These are phyloP conservation scores for Sebastolobus alascanus DNA, from an alignment of 2,797 vertebrate genomes.

Conservation along the genomic window DNA sequence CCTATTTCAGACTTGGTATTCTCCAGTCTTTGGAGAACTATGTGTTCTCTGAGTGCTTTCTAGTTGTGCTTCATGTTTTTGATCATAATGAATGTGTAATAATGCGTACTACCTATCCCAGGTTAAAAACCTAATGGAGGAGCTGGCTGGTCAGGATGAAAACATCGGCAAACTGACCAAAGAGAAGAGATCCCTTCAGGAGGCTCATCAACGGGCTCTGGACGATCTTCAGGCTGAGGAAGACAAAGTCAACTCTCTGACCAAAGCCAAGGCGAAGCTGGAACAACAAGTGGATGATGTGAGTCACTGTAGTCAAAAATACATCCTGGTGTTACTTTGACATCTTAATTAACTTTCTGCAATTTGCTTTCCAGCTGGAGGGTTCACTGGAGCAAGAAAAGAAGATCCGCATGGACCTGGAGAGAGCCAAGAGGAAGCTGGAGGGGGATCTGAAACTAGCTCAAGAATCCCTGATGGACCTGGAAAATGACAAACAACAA, in stretches of 20 bases:
- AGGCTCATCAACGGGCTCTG: constrained; percentile 86
- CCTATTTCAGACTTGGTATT: not conserved
- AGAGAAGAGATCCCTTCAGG: constrained; percentile 84
- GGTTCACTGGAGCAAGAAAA: constrained; percentile 89
- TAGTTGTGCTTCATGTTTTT: not conserved
- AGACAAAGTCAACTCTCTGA: constrained; percentile 89
- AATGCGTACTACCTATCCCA: constrained; percentile 53
- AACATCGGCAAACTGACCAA: constrained; percentile 84
- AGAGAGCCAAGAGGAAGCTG: constrained; percentile 88
- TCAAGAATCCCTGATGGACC: constrained; percentile 87
- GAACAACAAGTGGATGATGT: constrained; percentile 91
- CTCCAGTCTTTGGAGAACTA: not conserved
- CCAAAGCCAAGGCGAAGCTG: constrained; percentile 88
- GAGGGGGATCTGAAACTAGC: constrained; percentile 89
- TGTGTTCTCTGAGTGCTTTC: not conserved
- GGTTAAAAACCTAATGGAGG: constrained; percentile 89
- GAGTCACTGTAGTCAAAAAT: constrained; percentile 48
- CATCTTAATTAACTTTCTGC: not conserved
- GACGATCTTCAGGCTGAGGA: constrained; percentile 88
- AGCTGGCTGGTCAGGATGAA: constrained; percentile 86
- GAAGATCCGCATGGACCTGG: constrained; percentile 87
- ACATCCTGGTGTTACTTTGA: not conserved
- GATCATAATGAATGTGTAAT: not conserved
- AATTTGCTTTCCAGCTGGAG: constrained; percentile 80
- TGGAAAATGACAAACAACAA: constrained; percentile 88